These are phyloP conservation scores for Oeneis ivallda DNA, from an alignment of 2,888 invertebrate species.

Conservation along the genomic window DNA sequence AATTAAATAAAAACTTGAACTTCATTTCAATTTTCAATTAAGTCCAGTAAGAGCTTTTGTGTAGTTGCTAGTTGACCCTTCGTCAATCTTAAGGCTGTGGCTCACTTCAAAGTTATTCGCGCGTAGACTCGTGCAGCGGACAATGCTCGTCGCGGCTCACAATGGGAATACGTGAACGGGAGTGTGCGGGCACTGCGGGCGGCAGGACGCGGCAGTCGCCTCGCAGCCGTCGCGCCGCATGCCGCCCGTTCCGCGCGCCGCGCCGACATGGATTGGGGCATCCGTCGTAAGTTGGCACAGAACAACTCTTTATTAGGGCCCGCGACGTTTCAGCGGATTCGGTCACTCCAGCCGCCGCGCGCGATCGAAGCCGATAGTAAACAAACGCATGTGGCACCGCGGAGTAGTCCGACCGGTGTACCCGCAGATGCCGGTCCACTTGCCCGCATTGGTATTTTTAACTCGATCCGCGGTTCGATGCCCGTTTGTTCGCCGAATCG, in stretches of 20 bases:
- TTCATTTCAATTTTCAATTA: neutral
- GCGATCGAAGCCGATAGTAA: conserved; percentile 73
- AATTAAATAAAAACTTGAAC: neutral
- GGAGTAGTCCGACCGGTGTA: conserved; percentile 77
- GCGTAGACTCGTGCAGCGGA: conserved; percentile 48
- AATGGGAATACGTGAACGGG: conserved; percentile 59
- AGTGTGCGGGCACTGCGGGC: conserved; percentile 66
- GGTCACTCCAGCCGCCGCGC: conserved; percentile 40
- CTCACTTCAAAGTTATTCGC: conserved; percentile 32
- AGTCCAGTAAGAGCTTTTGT: neutral
- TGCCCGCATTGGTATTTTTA: conserved; percentile 76
- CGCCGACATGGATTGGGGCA: conserved; percentile 78
- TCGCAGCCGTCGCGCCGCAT: conserved; percentile 74
- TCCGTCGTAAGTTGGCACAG: conserved; percentile 73
- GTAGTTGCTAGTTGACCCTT: conserved; percentile 9
- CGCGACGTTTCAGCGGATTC: conserved; percentile 39
- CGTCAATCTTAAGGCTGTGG: conserved; percentile 22
- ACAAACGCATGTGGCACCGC: conserved; percentile 77
- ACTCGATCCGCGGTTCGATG: conserved; percentile 80
- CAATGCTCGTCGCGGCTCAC: conserved; percentile 58
- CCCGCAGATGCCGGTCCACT: conserved; percentile 75
- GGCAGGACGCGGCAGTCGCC: conserved; percentile 77
- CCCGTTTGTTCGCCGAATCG: conserved; percentile 75
- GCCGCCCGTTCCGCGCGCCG: conserved; percentile 54
- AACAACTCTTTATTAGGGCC: conserved; percentile 50